Conservation (phyloP, 2,113 vertebrate species). For the Sylvietta virens region DNA sequence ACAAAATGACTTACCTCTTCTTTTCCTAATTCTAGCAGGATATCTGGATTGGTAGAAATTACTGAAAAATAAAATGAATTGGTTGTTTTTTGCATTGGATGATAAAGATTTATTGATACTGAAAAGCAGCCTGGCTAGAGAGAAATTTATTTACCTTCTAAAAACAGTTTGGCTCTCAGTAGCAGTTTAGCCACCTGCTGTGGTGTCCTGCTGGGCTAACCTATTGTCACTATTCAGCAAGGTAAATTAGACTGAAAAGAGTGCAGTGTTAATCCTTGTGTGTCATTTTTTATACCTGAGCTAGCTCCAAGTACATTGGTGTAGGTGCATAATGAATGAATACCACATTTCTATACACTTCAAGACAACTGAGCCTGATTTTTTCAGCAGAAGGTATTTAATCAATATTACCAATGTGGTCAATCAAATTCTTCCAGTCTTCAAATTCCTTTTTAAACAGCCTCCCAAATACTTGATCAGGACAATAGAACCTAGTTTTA, state of each 20-base stretch:
- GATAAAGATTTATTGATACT: not conserved
- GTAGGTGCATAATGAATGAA: not conserved
- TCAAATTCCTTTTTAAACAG: not conserved
- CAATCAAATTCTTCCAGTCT: too few relatives aligned
- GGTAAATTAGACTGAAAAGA: not conserved
- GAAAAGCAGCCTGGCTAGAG: not conserved
- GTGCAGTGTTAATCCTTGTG: not conserved
- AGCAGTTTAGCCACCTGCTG: not conserved
- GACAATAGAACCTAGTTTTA: not conserved
- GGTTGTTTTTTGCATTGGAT: not conserved
- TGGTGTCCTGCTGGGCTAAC: not conserved
- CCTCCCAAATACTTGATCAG: not conserved
- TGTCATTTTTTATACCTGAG: not conserved
- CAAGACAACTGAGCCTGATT: not conserved
- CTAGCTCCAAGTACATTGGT: not conserved
- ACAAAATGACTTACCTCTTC: constrained; percentile 70
- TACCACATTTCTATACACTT: not conserved
- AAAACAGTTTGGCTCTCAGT: not conserved
- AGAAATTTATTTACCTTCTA: not conserved
- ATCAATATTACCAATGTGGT: not conserved
- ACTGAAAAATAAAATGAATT: constrained; percentile 63
- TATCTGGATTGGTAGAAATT: constrained; percentile 49
- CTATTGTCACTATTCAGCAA: not conserved
- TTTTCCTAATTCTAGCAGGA: constrained; percentile 63
- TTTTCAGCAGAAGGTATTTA: not conserved